These are phyloP conservation scores for Lepidurus couesii DNA, from an alignment of 1,140 invertebrate genomes.

Conservation along the genomic window DNA sequence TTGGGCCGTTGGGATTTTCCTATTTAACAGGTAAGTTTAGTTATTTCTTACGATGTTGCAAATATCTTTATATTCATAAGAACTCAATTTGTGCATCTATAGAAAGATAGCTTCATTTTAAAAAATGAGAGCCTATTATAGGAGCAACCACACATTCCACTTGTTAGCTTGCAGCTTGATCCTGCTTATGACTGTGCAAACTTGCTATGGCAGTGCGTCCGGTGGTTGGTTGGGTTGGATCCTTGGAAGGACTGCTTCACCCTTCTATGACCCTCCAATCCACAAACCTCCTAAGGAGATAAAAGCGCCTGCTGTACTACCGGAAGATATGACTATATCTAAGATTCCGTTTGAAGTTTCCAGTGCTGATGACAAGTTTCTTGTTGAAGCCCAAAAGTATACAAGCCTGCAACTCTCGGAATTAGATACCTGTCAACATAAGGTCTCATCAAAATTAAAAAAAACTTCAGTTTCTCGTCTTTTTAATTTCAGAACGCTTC, in stretches of 20 bases:
- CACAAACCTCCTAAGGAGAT: background rate
- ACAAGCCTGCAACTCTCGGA: constrained; percentile 53
- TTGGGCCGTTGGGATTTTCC: too few relatives aligned
- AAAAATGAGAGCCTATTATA: too few relatives aligned
- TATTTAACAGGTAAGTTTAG: too few relatives aligned
- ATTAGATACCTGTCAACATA: constrained; percentile 60
- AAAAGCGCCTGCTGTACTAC: background rate
- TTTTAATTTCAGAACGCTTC: background rate
- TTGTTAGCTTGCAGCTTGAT: background rate
- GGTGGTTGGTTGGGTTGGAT: background rate
- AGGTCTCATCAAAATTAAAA: constrained; percentile 42
- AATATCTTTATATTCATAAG: too few relatives aligned
- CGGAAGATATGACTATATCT: background rate
- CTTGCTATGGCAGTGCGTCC: background rate
- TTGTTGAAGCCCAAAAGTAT: constrained; percentile 55
- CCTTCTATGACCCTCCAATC: background rate
- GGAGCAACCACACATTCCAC: background rate
- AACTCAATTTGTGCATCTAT: too few relatives aligned
- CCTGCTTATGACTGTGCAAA: background rate
- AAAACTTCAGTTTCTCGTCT: too few relatives aligned
- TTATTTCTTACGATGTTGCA: too few relatives aligned
- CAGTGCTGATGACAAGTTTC: constrained; percentile 58
- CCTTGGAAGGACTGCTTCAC: background rate
- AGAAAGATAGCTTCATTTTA: too few relatives aligned
- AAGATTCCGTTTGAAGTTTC: constrained; percentile 56